Evolutionary conservation across 2,888 invertebrate species (phyloP), one percentile per base, ranked within the genome.

Genomic region (Lottia gigantea): DNA sequence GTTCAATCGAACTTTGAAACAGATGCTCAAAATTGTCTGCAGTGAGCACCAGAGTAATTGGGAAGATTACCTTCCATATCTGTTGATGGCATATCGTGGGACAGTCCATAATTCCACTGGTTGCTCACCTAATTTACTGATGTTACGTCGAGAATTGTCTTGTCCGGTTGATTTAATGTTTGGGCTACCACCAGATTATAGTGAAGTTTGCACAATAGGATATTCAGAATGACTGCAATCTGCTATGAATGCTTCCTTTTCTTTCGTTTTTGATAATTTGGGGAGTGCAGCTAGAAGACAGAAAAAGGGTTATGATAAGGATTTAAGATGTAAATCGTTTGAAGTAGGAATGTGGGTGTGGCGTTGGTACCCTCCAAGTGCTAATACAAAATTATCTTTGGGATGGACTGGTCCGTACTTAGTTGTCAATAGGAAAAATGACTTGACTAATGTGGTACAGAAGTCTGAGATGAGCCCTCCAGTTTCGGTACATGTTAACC

Each of bases 151-250:
- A n/a, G n/a, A n/a, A n/a, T n/a, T n/a, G n/a, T n/a, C n/a, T n/a
- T n/a, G n/a, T n/a, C n/a, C n/a, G n/a, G n/a, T 31, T 31, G 6
- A 31, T 31, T 31, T 2, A 31, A 31, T 4, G 31, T 31, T 4
- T 6, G 31, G 31, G 2, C 2, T 31, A 31, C 31, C 31, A 6
- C 31, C 2, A 31, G 31, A 31, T 31, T 31, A 31, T 31, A 31
- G 6, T 31, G 31, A 55, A 19, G 55, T 19, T 55, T 55, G 55
- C 11, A n/a, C 55, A n/a, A 55, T n/a, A 19, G 55, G 12, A 19
- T 55, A 16, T 55, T n/a, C 55, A 23, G 55, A 55, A 23, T 55
- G 55, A n/a, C 55, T 55, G 19, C 55, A 55, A 55, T 19, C 55
- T 55, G 55, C 55, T 8, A 55, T 55, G 55, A 55, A 23, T n/a